These are phyloP conservation scores for Lithobius niger DNA, from an alignment of 1,140 invertebrate genomes.

Conservation along the genomic window DNA sequence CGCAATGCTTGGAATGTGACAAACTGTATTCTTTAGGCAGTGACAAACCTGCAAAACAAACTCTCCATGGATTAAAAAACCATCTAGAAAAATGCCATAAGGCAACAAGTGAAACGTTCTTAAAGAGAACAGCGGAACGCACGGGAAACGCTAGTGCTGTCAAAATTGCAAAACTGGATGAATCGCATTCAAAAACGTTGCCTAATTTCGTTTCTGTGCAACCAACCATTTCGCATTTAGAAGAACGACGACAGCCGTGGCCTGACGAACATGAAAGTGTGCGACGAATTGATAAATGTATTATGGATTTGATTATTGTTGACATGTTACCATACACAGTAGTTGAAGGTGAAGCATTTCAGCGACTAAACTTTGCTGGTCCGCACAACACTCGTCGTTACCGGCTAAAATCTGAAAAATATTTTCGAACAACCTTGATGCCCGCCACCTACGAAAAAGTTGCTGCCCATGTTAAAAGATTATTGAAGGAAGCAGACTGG, in stretches of 20 bases:
- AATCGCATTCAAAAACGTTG: no score
- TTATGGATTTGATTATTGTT: not conserved
- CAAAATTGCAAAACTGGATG: no score
- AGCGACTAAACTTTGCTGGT: not conserved
- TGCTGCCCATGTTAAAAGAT: not conserved
- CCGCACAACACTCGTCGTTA: not conserved
- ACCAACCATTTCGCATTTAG: not conserved
- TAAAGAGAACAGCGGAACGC: no score
- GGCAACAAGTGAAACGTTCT: no score
- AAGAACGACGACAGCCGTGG: not conserved
- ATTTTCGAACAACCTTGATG: not conserved
- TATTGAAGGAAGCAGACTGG: not conserved
- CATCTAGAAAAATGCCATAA: no score
- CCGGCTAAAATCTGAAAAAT: not conserved
- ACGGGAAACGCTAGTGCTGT: no score
- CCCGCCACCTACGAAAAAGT: not conserved
- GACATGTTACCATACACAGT: not conserved
- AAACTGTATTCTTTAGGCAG: no score
- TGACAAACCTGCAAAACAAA: no score
- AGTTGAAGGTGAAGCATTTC: not conserved
- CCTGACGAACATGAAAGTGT: not conserved
- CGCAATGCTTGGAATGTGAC: no score
- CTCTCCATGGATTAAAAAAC: no score
- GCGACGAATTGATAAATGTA: not conserved
- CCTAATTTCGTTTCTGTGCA: not conserved